These are phyloP conservation scores for Rugalucina vietnamica DNA, from an alignment of 2,888 invertebrate species.

Conservation along the genomic window DNA sequence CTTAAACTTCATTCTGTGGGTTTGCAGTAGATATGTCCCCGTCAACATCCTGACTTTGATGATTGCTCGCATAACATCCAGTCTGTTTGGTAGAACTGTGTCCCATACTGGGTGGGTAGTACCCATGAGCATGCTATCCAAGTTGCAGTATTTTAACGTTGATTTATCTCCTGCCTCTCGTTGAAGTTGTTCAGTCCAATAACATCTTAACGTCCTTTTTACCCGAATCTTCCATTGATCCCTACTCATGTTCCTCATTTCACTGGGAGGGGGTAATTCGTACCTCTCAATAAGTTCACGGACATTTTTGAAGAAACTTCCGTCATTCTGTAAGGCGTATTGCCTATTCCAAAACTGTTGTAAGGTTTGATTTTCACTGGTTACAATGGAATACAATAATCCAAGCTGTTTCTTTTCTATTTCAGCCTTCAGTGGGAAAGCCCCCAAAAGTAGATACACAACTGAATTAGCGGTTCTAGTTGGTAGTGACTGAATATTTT, in stretches of 20 bases:
- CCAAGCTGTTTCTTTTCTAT: not conserved
- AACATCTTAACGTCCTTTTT: not conserved
- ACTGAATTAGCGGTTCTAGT: not conserved
- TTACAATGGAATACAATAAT: not conserved
- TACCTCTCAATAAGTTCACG: not conserved
- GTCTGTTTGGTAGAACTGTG: too few relatives aligned
- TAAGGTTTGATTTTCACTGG: not conserved
- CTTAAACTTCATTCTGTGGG: not conserved
- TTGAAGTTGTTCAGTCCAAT: not conserved
- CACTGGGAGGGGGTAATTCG: not conserved
- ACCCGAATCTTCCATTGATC: not conserved
- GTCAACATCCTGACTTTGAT: not conserved
- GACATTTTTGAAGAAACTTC: not conserved
- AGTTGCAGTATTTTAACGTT: not conserved
- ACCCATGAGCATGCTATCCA: too few relatives aligned
- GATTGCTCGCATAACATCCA: not conserved
- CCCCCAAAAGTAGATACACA: not conserved
- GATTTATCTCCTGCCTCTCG: not conserved
- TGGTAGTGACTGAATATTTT: not conserved
- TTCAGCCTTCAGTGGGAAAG: not conserved
- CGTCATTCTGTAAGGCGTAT: not conserved
- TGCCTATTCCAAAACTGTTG: not conserved
- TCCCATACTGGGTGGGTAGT: not conserved
- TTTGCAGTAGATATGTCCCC: not conserved
- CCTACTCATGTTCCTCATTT: not conserved